Conservation (phyloP, 2,888 invertebrate species). For the Tenthredo distinguenda region DNA sequence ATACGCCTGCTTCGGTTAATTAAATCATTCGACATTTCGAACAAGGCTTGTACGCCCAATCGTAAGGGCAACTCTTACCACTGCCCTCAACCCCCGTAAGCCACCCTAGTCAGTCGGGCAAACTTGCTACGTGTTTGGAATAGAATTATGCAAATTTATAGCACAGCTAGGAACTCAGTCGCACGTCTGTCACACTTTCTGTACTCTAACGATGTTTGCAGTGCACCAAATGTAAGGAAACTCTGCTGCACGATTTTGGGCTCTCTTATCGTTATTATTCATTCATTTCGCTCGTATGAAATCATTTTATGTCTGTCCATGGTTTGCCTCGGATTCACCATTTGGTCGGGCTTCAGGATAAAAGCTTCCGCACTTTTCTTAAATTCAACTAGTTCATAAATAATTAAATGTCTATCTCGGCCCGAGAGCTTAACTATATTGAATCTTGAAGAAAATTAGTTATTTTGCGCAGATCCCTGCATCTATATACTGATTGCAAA, state of each 20-base stretch:
- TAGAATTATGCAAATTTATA: slow-evolving; percentile 35
- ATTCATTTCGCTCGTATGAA: too few relatives aligned
- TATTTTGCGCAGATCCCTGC: slow-evolving; percentile 9
- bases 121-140: slow-evolving; percentile 45
- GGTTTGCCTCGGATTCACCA: too few relatives aligned
- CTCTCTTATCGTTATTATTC: not conserved
- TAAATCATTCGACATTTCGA: slow-evolving; percentile 36
- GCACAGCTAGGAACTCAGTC: not conserved
- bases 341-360: not conserved
- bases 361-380: not conserved
- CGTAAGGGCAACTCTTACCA: slow-evolving; percentile 33
- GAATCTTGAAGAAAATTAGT: slow-evolving; percentile 24
- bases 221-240: slow-evolving; percentile 8
- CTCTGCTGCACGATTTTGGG: not conserved
- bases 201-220: slow-evolving; percentile 27
- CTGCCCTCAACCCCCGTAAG: not conserved
- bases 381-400: not conserved
- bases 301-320: too few relatives aligned
- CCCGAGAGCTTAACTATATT: not conserved
- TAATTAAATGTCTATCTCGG: not conserved
- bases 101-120: slow-evolving; percentile 31
- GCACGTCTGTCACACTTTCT: not conserved
- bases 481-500: slow-evolving; percentile 17
- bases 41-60: slow-evolving; percentile 9
- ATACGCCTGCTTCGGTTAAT: slow-evolving; percentile 41